Conservation (phyloP, 2,113 vertebrate species). For the Carassius auratus region DNA sequence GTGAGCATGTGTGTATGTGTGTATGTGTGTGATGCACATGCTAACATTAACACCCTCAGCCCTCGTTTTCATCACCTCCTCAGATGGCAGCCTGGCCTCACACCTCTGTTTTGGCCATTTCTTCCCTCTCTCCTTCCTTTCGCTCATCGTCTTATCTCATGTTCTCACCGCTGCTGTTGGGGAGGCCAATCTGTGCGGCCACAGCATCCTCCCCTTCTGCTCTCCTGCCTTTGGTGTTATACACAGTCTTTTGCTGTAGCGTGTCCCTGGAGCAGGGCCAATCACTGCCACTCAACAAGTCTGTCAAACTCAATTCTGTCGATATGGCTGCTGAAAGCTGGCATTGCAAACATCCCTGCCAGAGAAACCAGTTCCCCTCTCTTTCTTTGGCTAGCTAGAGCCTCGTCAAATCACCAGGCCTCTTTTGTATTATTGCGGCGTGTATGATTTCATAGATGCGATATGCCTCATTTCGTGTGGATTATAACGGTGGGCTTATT, state of each 20-base stretch:
- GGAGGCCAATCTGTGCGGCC: slow-evolving; percentile 57
- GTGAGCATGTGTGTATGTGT: slow-evolving; percentile 54
- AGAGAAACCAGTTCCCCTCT: slow-evolving; percentile 51
- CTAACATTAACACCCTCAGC: slow-evolving; percentile 63
- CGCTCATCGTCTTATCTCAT: slow-evolving; percentile 47
- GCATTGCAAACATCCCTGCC: slow-evolving; percentile 61
- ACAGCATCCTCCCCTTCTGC: slow-evolving; percentile 49
- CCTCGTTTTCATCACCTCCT: slow-evolving; percentile 66
- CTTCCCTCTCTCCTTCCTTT: slow-evolving; percentile 34
- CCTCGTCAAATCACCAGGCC: neutral
- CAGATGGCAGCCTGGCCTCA: slow-evolving; percentile 64
- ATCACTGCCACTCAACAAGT: slow-evolving; percentile 68
- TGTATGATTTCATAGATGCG: slow-evolving; percentile 24
- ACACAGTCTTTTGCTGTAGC: slow-evolving; percentile 60
- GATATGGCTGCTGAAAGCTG: slow-evolving; percentile 75
- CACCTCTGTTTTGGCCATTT: slow-evolving; percentile 56
- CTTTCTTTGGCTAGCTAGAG: neutral
- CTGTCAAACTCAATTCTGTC: slow-evolving; percentile 76
- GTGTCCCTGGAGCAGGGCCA: slow-evolving; percentile 71
- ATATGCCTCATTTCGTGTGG: slow-evolving; percentile 20
- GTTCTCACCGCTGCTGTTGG: slow-evolving; percentile 62
- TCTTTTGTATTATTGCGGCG: slow-evolving; percentile 7
- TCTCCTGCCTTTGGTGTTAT: slow-evolving; percentile 56
- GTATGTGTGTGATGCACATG: slow-evolving; percentile 46
- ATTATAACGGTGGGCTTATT: slow-evolving; percentile 9